These are phyloP conservation scores for zebrafish (Danio rerio) DNA, from an alignment of 2,113 vertebrate genomes.

Conservation along the genomic window DNA sequence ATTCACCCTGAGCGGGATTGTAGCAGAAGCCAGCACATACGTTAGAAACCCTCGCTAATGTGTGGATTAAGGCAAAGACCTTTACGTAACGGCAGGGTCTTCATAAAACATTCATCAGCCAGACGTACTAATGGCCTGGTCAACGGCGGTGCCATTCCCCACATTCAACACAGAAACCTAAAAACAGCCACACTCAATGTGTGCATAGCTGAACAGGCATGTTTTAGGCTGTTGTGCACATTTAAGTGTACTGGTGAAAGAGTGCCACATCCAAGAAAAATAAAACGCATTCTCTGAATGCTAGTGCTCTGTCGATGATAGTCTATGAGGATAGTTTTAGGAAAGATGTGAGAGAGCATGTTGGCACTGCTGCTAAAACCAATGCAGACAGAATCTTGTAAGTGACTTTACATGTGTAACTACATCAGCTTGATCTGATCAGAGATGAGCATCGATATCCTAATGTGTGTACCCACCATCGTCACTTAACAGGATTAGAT, in stretches of 20 bases:
- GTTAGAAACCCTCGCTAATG: not conserved
- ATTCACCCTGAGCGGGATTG: conserved; percentile 6
- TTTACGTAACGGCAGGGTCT: conserved; percentile 28
- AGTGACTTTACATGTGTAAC: no score
- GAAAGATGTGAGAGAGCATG: not conserved
- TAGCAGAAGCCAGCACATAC: conserved; percentile 24
- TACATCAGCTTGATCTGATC: no score
- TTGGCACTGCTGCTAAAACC: no score
- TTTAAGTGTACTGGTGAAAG: not conserved
- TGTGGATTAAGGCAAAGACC: conserved; percentile 20
- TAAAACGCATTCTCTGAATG: conserved; percentile 3
- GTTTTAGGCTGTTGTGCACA: not conserved
- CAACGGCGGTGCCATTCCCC: conserved; percentile 18
- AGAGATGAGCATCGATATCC: no score
- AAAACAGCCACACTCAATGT: not conserved
- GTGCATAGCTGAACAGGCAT: conserved; percentile 12
- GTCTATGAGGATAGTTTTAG: not conserved
- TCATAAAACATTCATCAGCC: conserved; percentile 45
- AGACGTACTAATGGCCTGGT: conserved; percentile 17
- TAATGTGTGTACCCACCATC: no score
- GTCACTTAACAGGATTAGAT: no score
- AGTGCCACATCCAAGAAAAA: not conserved
- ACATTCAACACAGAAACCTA: conserved; percentile 25
- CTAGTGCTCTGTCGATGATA: not conserved
- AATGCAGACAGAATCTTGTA: no score